A percentile compares a stretch with the other conserved stretches of the same genome.
Conservation (phyloP, 2,888 invertebrate species). For the Xestia rhomboidea region DNA sequence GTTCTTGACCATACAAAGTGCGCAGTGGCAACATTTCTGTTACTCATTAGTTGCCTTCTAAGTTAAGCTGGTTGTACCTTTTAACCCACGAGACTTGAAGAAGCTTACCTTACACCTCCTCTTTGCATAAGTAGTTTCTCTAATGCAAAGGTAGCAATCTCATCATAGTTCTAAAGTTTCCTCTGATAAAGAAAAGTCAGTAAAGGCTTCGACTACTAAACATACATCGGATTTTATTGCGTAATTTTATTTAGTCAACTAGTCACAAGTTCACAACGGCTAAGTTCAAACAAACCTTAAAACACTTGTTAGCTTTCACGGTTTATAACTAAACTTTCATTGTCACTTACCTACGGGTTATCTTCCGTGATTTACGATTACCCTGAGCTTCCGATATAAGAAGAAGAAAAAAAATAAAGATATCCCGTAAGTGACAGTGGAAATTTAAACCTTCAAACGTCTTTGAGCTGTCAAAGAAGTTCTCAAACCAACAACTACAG, state of each 20-base stretch:
- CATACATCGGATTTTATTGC: background rate
- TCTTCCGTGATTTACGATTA: no score
- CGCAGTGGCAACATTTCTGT: background rate
- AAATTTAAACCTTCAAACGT: no score
- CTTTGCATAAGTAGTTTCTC: background rate
- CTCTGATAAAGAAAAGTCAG: no score
- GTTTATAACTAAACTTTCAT: no score
- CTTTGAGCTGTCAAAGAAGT: no score
- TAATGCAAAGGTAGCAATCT: background rate
- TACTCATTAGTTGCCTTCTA: conserved; percentile 19
- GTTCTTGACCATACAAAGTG: conserved; percentile 20
- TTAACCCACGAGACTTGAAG: background rate
- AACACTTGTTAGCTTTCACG: no score
- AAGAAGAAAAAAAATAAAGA: no score
- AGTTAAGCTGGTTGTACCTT: background rate
- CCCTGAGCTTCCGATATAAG: no score
- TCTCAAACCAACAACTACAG: background rate
- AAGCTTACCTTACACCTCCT: background rate
- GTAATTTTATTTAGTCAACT: background rate
- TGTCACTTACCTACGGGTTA: no score
- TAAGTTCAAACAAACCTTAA: background rate
- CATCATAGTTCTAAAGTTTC: background rate
- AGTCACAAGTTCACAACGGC: no score
- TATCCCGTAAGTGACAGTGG: no score
- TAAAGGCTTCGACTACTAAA: background rate